These are phyloP conservation scores for Myiagra hebetior DNA, from an alignment of 2,113 vertebrate genomes.

Conservation along the genomic window DNA sequence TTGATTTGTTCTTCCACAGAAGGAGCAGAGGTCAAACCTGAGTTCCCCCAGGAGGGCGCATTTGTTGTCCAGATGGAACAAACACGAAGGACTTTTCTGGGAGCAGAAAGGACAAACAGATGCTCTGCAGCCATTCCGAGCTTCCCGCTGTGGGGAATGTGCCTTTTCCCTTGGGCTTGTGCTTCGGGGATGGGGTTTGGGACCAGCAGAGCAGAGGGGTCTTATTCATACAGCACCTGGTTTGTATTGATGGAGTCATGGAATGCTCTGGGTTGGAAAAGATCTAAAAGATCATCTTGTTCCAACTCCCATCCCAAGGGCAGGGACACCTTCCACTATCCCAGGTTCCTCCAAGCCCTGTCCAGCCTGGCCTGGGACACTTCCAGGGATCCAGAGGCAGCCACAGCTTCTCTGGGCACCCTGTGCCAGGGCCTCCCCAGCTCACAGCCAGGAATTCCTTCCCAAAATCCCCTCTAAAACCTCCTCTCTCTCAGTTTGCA, in stretches of 20 bases:
- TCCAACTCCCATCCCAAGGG: neutral
- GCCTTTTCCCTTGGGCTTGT: neutral
- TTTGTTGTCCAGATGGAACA: conserved; percentile 61
- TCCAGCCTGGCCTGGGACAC: neutral
- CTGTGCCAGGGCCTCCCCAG: neutral
- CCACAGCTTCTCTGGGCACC: neutral
- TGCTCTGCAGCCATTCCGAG: neutral
- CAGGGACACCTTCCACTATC: accelerated
- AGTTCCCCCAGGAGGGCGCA: neutral
- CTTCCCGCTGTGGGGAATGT: neutral
- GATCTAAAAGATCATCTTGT: neutral
- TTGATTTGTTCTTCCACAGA: neutral
- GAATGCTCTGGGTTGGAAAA: neutral
- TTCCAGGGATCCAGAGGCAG: neutral
- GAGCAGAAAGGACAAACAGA: neutral
- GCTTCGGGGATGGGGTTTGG: neutral
- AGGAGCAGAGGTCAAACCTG: neutral
- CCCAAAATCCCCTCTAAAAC: neutral
- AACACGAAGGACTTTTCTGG: neutral
- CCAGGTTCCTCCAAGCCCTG: accelerated
- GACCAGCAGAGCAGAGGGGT: neutral
- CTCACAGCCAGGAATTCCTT: neutral
- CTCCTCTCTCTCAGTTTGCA: accelerated
- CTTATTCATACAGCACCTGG: neutral
- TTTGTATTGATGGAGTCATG: too few species aligned